Evolutionary conservation across 2,888 invertebrate genomes (phyloP), one percentile per base, ranked within the genome.

Genomic region (Myopa testacea): DNA sequence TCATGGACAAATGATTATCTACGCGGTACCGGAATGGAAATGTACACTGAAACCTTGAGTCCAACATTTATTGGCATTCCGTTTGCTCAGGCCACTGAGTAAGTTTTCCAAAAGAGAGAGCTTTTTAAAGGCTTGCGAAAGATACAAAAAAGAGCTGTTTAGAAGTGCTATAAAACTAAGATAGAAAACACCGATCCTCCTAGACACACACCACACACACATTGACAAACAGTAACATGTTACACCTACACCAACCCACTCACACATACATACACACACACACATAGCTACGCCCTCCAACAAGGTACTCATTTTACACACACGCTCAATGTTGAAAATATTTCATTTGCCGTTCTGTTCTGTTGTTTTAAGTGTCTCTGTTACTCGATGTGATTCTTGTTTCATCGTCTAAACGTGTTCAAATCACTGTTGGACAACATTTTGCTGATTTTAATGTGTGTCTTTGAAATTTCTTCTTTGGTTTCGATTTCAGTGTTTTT

Each of bases 1-100:
- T 95, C 96, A 91, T 99, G 98, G 98, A 97, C 98, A 93, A 98
- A 98, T 93, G 98, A 98, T 93, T 99, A 99, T 93, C 95, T 99
- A 90, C 94, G 98, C 89, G 99, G 99, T 90, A 98, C 99, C 87
- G 98, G 98, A 89, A 98, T 99, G 98, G 99, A 99, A 94, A 98
- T 98, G 98, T 99, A 99, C 93, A 99, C 98, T 88, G 98, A 98
- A 92, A 97, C 96, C 88, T 93, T 99, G 91, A 98, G 98, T 91
- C 95, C 96, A 85, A 95, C 98, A 86, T 99, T 99, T 94, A 95
- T 97, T 91, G 97, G 97, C 92, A 96, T 98, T 95, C 96, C 96
- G 89, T 99, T 98, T 93, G 96, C 96, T 90, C 94, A 96, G 92
- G 98, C 98, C 88, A 96, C 98, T 91, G 98, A 98, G 98, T 99